Percentiles rank a stretch among this genome's conserved stretches.
Conservation (phyloP, 2,113 vertebrate genomes). For the Zeus faber region DNA sequence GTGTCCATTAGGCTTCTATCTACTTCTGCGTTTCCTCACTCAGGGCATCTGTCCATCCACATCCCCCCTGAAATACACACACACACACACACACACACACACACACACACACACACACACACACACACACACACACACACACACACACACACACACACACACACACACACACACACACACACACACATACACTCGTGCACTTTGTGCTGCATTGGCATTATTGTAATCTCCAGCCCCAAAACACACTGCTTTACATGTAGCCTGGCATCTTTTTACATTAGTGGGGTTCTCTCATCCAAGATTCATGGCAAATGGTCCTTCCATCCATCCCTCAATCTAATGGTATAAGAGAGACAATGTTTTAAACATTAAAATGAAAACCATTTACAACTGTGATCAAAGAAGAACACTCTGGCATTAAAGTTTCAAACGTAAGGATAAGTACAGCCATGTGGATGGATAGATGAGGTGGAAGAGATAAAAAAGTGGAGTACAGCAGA, state of each 20-base stretch:
- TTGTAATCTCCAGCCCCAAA: constrained; percentile 85
- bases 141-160: too few relatives aligned
- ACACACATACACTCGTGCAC: constrained; percentile 73
- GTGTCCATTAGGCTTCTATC: constrained; percentile 95
- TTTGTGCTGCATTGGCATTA: constrained; percentile 82
- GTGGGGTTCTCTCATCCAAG: constrained; percentile 84
- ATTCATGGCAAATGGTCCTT: constrained; percentile 85
- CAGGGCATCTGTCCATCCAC: constrained; percentile 77
- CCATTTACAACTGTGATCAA: constrained; percentile 96
- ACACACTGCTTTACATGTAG: constrained; percentile 86
- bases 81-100: constrained; percentile 54
- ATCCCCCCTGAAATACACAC: constrained; percentile 60
- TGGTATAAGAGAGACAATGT: constrained; percentile 93
- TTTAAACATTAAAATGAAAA: constrained; percentile 99
- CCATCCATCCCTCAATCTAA: constrained; percentile 84
- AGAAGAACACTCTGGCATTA: constrained; percentile 91
- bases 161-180: constrained; percentile 49
- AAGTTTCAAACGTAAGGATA: constrained; percentile 86
- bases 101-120: constrained; percentile 76
- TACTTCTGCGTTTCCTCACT: constrained; percentile 85
- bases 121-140: too few relatives aligned
- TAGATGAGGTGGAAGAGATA: constrained; percentile 62
- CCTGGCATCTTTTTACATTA: constrained; percentile 94
- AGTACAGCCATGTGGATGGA: constrained; percentile 79
- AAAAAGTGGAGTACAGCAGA: constrained; percentile 57